Percentiles rank a stretch among this genome's conserved stretches.
Conservation (phyloP, 53 echinoderm and acorn worm genomes). For the Temnopleurus reevesii region DNA sequence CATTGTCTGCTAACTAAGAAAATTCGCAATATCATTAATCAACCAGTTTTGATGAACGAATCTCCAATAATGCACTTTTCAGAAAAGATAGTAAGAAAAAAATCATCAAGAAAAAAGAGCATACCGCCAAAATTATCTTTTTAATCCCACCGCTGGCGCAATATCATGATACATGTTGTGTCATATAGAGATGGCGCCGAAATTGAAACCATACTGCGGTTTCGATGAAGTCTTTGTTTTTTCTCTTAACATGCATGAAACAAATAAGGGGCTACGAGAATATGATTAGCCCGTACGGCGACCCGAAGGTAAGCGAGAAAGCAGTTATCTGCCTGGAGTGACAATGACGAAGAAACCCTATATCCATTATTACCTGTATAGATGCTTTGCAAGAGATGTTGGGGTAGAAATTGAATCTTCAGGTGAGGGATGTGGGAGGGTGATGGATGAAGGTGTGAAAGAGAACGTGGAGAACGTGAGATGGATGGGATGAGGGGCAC, state of each 20-base stretch:
- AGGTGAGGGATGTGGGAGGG: conserved; percentile 8
- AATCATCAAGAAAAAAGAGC: neutral
- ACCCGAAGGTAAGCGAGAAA: neutral
- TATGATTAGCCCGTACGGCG: neutral
- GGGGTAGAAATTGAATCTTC: conserved; percentile 27
- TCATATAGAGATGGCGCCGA: neutral
- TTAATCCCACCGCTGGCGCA: neutral
- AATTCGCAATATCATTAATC: conserved; percentile 10
- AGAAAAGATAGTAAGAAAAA: neutral
- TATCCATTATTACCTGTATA: conserved; percentile 13
- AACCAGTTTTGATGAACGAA: neutral
- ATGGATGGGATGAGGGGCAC: neutral
- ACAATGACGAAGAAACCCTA: conserved; percentile 26
- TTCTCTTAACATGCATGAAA: neutral
- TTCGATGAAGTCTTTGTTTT: neutral
- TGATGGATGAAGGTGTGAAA: conserved; percentile 3
- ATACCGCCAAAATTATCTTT: no score
- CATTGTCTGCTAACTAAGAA: neutral
- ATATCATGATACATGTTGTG: neutral
- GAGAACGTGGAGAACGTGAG: conserved; percentile 19
- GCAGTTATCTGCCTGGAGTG: conserved; percentile 7
- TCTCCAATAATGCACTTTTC: neutral
- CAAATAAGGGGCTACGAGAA: conserved; percentile 2
- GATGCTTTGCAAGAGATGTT: neutral
- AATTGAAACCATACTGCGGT: neutral